Evolutionary conservation across 2,113 vertebrate genomes (phyloP).

Genomic region (Tyrannus savana): DNA sequence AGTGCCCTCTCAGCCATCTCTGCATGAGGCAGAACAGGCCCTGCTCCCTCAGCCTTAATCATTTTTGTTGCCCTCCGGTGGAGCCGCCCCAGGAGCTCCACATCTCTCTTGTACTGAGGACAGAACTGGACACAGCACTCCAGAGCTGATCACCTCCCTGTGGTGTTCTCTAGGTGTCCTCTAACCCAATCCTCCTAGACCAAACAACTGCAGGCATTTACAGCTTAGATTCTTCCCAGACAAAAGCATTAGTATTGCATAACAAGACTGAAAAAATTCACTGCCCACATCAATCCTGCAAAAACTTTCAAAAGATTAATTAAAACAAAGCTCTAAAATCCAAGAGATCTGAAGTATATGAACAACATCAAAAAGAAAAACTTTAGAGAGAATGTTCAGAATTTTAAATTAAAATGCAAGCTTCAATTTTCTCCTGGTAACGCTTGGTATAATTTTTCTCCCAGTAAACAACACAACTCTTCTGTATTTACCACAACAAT

Average conservation of each 20-base stretch:
- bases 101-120: neutral
- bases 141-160: neutral
- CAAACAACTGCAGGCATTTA: neutral
- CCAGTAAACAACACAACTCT: neutral
- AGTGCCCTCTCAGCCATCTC: neutral
- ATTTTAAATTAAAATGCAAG: conserved; percentile 6
- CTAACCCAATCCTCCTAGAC: neutral
- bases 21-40: neutral
- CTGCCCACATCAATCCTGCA: neutral
- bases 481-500: conserved; percentile 11
- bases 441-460: neutral
- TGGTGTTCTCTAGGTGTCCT: neutral
- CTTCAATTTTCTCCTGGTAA: neutral
- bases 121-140: neutral
- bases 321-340: neutral
- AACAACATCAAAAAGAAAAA: conserved; percentile 19
- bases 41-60: neutral
- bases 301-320: conserved; percentile 35
- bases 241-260: neutral
- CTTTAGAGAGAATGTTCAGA: neutral
- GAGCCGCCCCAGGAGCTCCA: neutral
- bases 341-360: neutral
- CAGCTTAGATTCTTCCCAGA: neutral
- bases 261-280: neutral
- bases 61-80: neutral